Evolutionary conservation across 2,113 vertebrate genomes (phyloP).

Genomic region (Canis aureus): DNA sequence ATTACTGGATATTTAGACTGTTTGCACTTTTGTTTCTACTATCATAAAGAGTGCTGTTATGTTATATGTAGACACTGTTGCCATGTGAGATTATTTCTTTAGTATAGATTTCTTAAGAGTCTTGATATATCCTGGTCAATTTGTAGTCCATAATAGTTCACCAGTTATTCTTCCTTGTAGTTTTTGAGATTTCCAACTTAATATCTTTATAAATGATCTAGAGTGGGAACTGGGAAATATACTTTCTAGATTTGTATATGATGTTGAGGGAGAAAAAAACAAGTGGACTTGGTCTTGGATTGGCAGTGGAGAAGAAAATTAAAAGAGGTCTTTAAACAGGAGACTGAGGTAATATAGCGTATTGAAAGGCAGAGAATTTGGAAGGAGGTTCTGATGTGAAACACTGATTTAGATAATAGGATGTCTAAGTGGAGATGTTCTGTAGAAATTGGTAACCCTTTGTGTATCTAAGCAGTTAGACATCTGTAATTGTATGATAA

Average conservation of each 20-base stretch:
- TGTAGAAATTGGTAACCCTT: slow-evolving; percentile 13
- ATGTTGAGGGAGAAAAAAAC: neutral
- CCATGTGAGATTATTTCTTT: slow-evolving; percentile 20
- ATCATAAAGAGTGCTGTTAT: slow-evolving; percentile 47
- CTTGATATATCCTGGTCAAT: neutral
- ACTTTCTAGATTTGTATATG: neutral
- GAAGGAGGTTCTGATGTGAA: slow-evolving; percentile 7
- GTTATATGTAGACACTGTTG: neutral
- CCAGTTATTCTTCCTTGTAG: neutral
- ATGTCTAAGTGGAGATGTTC: neutral
- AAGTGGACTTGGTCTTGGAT: neutral
- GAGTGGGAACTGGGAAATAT: slow-evolving; percentile 29
- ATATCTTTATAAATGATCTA: slow-evolving; percentile 45
- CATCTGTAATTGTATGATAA: neutral
- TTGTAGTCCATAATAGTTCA: neutral
- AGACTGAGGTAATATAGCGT: neutral
- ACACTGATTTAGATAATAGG: slow-evolving; percentile 4
- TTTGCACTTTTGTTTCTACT: slow-evolving; percentile 16
- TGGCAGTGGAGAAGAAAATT: slow-evolving; percentile 30
- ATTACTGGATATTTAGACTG: slow-evolving; percentile 46
- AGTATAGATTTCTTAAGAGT: slow-evolving; percentile 22
- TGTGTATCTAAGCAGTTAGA: neutral
- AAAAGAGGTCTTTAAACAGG: neutral
- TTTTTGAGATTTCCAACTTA: neutral
- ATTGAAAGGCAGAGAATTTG: neutral